These are phyloP conservation scores for Hemaris fuciformis DNA, from an alignment of 2,888 invertebrate species.

Conservation along the genomic window DNA sequence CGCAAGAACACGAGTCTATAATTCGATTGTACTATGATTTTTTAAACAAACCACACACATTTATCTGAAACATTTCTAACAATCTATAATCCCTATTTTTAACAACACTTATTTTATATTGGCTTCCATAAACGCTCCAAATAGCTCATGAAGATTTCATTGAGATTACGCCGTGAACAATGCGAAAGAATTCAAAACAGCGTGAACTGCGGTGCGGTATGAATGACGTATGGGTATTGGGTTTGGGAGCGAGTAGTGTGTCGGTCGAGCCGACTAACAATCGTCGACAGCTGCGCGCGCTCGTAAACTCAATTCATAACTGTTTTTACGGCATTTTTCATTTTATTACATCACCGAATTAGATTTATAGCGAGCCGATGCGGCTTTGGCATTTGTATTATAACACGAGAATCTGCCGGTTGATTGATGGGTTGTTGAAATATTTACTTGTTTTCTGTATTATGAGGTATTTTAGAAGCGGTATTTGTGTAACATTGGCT, in stretches of 20 bases:
- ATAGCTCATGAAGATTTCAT: no score
- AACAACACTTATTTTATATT: no score
- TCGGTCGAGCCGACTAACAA: not conserved
- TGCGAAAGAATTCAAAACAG: not conserved
- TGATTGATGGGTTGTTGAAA: constrained; percentile 3
- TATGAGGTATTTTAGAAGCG: not conserved
- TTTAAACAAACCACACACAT: no score
- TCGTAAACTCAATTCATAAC: constrained; percentile 40
- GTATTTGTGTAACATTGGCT: not conserved
- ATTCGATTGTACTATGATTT: no score
- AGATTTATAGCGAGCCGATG: constrained; percentile 40
- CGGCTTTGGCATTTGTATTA: not conserved
- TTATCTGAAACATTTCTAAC: no score
- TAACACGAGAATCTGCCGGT: not conserved
- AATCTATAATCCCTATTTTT: no score
- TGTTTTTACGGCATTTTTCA: constrained; percentile 54
- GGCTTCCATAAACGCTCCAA: no score
- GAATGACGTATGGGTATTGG: not conserved
- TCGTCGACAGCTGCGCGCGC: constrained; percentile 32
- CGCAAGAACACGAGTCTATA: no score
- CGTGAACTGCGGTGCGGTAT: no score
- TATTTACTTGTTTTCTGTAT: not conserved
- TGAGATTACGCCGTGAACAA: no score
- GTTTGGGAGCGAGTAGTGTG: not conserved
- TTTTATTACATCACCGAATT: constrained; percentile 56